Evolutionary conservation across 2,797 vertebrate genomes (phyloP).

Genomic region (Falco cherrug): DNA sequence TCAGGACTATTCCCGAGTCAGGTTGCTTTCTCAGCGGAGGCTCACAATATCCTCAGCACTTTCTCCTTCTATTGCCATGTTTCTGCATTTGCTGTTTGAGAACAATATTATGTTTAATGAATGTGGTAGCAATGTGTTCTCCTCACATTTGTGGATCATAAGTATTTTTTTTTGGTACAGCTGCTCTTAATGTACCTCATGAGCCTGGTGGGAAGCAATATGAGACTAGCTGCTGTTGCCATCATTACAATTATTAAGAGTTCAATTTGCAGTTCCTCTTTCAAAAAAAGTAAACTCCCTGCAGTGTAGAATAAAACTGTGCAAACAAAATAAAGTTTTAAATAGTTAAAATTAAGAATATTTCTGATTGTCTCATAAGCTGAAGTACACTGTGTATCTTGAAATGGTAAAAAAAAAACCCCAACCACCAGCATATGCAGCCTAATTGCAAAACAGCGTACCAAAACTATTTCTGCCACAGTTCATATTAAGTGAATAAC

Average conservation of each 20-base stretch:
- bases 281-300: not conserved
- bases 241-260: constrained; percentile 4
- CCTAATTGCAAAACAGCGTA: not conserved
- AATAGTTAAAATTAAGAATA: not conserved
- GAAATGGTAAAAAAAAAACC: not conserved
- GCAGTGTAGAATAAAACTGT: not conserved
- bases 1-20: not conserved
- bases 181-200: constrained; percentile 6
- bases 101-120: constrained; percentile 4
- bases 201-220: not conserved
- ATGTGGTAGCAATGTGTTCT: not conserved
- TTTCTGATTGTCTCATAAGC: not conserved
- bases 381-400: not conserved
- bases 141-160: not conserved
- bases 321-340: not conserved
- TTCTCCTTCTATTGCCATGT: not conserved
- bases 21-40: not conserved
- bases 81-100: not conserved
- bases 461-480: not conserved
- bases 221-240: not conserved
- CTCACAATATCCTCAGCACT: not conserved
- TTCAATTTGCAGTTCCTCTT: not conserved
- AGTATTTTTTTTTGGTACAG: not conserved
- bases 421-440: not conserved
- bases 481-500: not conserved